Base-by-base conservation (phyloP, 2,888 invertebrate species). In the Amphipoea oculea region DNA sequence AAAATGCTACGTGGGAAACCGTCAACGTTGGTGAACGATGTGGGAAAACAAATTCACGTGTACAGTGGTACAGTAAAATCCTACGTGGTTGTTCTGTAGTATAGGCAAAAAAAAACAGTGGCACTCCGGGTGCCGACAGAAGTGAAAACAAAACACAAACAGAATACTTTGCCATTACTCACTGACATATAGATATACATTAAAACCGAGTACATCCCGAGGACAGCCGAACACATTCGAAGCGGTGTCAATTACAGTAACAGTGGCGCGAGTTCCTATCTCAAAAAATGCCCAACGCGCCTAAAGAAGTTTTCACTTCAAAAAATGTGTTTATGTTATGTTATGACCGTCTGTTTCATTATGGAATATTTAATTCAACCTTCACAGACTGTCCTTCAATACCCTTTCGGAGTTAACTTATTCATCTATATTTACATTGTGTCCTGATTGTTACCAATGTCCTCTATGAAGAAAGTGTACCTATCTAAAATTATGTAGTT, bases 351-450 rank as follows among this genome's bases (percentile, higher is more conserved):
- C 40, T 42, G 12, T 29, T 76, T 42, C n/a, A 23, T 14, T 14
- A 42, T 40, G 20, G 40, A 75, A 73, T 48, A 48, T 48, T 62
- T 62, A 29, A 76, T 42, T 65, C 36, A 29, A 54, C 76, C 76
- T 76, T 63, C 51, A 29, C 29, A 54, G 29, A 54, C 40, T 23
- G 11, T 60, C 14, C 29, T 36, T 36, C 51, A 42, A 63, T 42
- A 75, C 36, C 20, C 14, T 51, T 71, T 54, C 5, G 29, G 42
- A 20, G 17, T 45, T 60, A 60, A 60, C 9, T n/a, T 60, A 57
- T 12, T 23, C 12, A 29, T 3, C 6, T 57, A 57, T 36, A 65
- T 42, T 40, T 66, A 57, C 29, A 45, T 42, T 42, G 17, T 42
- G 40, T 63, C 40, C 77, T 42, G 11, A 23, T 48, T 48, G 40